Base-by-base conservation (phyloP, 2,888 invertebrate genomes). In the Helleia helle region DNA sequence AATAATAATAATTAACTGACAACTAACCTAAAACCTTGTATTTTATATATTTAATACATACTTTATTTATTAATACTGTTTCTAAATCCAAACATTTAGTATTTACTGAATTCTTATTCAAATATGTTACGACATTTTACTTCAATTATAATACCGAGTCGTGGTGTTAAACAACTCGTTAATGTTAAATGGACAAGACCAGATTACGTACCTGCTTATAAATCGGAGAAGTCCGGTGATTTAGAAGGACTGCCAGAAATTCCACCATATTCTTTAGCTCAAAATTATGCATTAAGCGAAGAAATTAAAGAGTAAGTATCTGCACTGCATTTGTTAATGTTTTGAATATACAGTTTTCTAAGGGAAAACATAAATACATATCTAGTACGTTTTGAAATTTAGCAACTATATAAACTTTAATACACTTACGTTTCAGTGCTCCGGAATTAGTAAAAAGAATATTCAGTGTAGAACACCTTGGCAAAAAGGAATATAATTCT, bases 141-240 rank as follows among this genome's bases (percentile, higher is more conserved):
- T 1, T 59, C 43, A 47, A 81, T 59, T 50, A 52, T 66, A 62
- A 74, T 74, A 58, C 90, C 48, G 86, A 56, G 56, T 15, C 75
- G 84, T 25, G 79, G 79, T n/a, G 65, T 91, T 52, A 93, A 93
- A 65, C 89, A 90, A 18, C 87, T 89, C 56, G 72, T 93, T 24
- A 90, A 92, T 71, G 90, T 94, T 31, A 91, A 91, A 83, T 94
- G 94, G 94, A 86, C 88, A 4, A 86, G 89, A 17, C 94, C 94
- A 0, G 88, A 88, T 17, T 90, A 90, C 62, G 84, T 93, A 12
- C 81, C 89, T 0, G 86, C 88, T 31, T 87, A 86, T 46, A 87
- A 89, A 55, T 88, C 93, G 0, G 86, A 87, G 54, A 90, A 88
- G 58, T 91, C 91, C 51, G 93, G 94, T 0, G 94, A 95, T 66